Conservation (phyloP, 2,888 invertebrate species). For the Platerodrilus igneus region DNA sequence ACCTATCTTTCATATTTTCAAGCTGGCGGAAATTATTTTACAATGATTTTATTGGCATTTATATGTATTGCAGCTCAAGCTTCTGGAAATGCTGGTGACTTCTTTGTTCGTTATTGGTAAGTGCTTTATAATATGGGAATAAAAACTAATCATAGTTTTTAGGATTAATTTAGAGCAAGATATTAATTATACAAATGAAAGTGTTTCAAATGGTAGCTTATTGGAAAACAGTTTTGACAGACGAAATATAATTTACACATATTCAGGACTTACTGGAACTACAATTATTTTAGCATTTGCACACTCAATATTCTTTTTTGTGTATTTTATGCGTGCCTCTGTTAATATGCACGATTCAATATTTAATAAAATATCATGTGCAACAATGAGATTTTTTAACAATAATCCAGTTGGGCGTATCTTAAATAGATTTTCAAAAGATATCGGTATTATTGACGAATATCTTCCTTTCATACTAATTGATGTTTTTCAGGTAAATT, state of each 20-base stretch:
- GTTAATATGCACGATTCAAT: conserved; percentile 71
- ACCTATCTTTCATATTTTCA: too few relatives aligned
- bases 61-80: conserved; percentile 64
- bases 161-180: not conserved
- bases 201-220: not conserved
- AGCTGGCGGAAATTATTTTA: too few relatives aligned
- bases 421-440: conserved; percentile 85
- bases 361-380: conserved; percentile 76
- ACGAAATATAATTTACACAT: not conserved
- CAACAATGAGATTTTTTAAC: conserved; percentile 84
- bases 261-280: not conserved
- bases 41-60: conserved; percentile 53
- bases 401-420: conserved; percentile 78
- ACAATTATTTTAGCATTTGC: not conserved
- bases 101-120: conserved; percentile 73
- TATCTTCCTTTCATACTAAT: conserved; percentile 58
- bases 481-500: conserved; percentile 63
- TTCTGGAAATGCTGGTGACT: conserved; percentile 70
- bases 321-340: conserved; percentile 32
- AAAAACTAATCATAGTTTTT: not conserved
- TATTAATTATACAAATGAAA: not conserved
- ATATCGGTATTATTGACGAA: conserved; percentile 71
- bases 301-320: not conserved
- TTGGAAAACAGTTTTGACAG: not conserved
- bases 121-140: conserved; percentile 19